A percentile compares a stretch with the other conserved stretches of the same genome.
Evolutionary conservation across 2,797 vertebrate genomes (phyloP).

Genomic region (Sarcophilus harrisii): DNA sequence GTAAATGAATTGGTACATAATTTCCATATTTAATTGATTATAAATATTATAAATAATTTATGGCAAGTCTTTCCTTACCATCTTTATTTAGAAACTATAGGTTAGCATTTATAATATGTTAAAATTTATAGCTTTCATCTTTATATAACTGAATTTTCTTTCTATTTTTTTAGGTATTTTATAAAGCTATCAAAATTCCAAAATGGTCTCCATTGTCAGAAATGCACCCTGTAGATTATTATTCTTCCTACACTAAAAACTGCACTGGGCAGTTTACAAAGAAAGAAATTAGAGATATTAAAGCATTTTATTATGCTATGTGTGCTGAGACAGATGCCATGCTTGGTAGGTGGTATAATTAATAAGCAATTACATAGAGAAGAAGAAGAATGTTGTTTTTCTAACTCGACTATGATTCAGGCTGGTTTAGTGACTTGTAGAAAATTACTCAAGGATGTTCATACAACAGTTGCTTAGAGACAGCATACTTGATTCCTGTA

Average conservation of each 20-base stretch:
- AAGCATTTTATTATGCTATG: constrained; percentile 97
- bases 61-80: constrained; percentile 38
- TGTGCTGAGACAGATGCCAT: constrained; percentile 96
- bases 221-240: constrained; percentile 95
- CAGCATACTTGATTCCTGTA: background rate
- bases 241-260: constrained; percentile 96
- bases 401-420: constrained; percentile 10
- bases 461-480: constrained; percentile 29
- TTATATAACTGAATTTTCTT: constrained; percentile 61
- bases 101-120: background rate
- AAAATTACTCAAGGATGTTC: constrained; percentile 12
- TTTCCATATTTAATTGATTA: constrained; percentile 37
- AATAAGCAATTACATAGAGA: constrained; percentile 54
- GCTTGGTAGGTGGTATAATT: constrained; percentile 89
- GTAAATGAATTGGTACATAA: background rate
- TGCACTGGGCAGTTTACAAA: constrained; percentile 92
- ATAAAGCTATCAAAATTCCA: constrained; percentile 90
- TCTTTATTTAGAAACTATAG: constrained; percentile 29
- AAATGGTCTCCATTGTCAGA: constrained; percentile 91
- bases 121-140: constrained; percentile 38
- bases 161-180: constrained; percentile 88
- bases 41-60: constrained; percentile 26
- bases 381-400: constrained; percentile 57
- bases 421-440: background rate
- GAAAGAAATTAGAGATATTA: constrained; percentile 91